Evolutionary conservation across 2,113 vertebrate genomes (phyloP), one percentile per base, ranked within the genome.

Genomic region (Bubo scandiacus): DNA sequence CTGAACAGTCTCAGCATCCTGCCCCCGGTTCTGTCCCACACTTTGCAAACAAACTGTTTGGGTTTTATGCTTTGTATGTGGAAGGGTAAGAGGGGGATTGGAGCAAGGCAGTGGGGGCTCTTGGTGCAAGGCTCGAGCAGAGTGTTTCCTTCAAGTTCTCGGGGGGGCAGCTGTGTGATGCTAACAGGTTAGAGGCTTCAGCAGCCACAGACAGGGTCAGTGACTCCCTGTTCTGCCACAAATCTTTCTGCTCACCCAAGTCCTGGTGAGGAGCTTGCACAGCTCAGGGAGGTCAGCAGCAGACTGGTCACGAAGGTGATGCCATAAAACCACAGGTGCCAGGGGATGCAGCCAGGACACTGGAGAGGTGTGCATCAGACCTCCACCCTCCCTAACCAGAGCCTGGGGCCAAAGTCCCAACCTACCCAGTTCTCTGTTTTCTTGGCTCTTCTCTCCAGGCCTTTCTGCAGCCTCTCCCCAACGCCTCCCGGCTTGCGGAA

Each of bases 381-480:
- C 73, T 72, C 79, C 77, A 58, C 43, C 58, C 40, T 85, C 74
- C 72, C 61, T 23, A 12, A 17, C 9, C 42, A n/a, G 18, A 63
- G 52, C 51, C 49, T 62, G 45, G 45, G 47, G 29, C 18, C 36
- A 18, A 36, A 58, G 52, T 43, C 36, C 25, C 4, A 1, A 97
- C 98, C 96, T 98, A 99, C 99, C 99, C 99, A 99, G 98, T 99
- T 99, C 63, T 99, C 99, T 0, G 91, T 96, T 70, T 98, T 98
- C 77, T 20, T 91, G 29, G 99, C 99, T 91, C 99, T 98, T 74
- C 97, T 98, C 83, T 99, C 99, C 96, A 99, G 97, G 34, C 98
- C 97, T 58, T 98, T 99, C 98, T 99, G 99, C 55, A 99, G 98
- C 52, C 98, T 98, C 71, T 99, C 99, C 26, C 99, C 99, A 0